Conservation (phyloP, 2,113 vertebrate species). For the Tragelaphus scriptus region DNA sequence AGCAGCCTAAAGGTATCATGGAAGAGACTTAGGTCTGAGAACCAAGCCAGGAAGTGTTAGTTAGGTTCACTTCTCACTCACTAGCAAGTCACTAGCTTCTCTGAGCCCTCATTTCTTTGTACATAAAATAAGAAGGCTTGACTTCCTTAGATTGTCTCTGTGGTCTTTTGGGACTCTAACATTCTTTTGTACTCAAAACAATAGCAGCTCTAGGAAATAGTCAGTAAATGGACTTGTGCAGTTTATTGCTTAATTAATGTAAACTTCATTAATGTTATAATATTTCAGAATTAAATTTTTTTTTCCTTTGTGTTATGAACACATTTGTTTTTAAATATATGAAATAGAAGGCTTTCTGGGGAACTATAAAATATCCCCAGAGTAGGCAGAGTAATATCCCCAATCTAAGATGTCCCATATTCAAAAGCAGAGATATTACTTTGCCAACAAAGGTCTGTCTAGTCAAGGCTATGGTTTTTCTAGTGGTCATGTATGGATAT, state of each 20-base stretch:
- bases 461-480: too few relatives aligned
- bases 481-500: too few relatives aligned
- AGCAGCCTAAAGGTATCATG: background rate
- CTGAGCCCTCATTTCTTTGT: background rate
- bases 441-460: too few relatives aligned
- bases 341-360: background rate
- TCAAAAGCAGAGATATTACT: too few relatives aligned
- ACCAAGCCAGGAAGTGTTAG: background rate
- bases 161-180: background rate
- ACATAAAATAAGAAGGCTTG: background rate
- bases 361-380: background rate
- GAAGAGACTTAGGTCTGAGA: background rate
- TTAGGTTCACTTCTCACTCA: background rate
- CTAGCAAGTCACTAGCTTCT: background rate
- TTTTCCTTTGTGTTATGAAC: background rate
- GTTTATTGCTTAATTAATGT: background rate
- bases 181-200: background rate
- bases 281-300: background rate
- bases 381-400: background rate
- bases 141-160: background rate
- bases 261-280: background rate
- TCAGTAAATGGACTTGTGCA: background rate
- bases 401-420: background rate
- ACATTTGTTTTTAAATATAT: background rate
- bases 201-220: background rate